Evolutionary conservation across 2,113 vertebrate genomes (phyloP), one percentile per base, ranked within the genome.

Genomic region (Hypomesus transpacificus): DNA sequence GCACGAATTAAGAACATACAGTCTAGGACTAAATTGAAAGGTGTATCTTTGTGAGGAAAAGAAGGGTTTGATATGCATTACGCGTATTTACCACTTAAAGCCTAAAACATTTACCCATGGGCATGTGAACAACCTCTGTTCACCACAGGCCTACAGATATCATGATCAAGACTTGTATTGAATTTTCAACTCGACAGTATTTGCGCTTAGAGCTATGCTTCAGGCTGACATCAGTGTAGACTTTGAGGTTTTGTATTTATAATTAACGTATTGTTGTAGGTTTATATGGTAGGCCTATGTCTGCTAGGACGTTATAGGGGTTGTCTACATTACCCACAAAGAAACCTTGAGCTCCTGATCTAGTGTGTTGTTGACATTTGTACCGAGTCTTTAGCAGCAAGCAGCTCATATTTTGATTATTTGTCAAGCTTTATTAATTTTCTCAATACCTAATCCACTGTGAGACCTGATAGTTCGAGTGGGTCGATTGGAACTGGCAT

Each of bases 401-500:
- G n/a, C 28, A 69, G 59, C 21, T 57, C 52, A 20, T 46, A 21
- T 66, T 74, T 20, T 79, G 66, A 71, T 81, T 79, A 75, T 84
- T 86, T 83, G 77, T 84, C 82, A 77, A 76, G 67, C 82, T 79
- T 46, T 76, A 82, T 79, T 83, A 70, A 85, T 86, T 79, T 76
- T 73, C 71, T 80, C 75, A 80, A 70, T 71, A 28, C 50, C 46
- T 70, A 80, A 81, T 70, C 71, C 9, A 46, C 39, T 46, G 39
- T 46, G 71, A 18, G 73, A 69, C 66, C 70, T 46, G 73, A 39
- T 76, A 75, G 61, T 83, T 61, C 65, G 74, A 68, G 68, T 79
- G 78, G 87, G 80, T 87, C 82, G 80, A 84, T 89, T 76, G 71
- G 76, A 74, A 74, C 24, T 87, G 87, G 80, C 87, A 85, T 90